phyloP scores from a whole-genome alignment of 2,113 vertebrate species.

The Bufo bufo region DNA sequence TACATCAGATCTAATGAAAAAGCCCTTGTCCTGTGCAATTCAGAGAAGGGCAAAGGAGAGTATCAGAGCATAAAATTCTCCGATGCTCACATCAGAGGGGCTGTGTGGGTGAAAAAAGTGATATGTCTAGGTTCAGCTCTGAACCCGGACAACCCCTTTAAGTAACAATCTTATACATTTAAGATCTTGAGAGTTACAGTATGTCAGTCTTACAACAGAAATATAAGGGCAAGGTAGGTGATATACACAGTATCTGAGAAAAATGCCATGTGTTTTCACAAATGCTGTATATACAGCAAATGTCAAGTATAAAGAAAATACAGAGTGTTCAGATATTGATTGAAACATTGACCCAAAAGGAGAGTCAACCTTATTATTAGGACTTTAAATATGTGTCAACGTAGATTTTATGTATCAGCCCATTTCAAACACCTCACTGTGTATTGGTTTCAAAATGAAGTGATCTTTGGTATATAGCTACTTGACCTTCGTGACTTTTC shows the following conservation, averaged over 20 bases:
- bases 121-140: too few relatives aligned
- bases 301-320: slow-evolving; percentile 27
- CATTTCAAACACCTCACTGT: slow-evolving; percentile 1
- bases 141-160: too few relatives aligned
- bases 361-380: slow-evolving; percentile 11
- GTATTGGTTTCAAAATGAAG: slow-evolving; percentile 24
- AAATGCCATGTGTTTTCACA: not conserved
- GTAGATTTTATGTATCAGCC: not conserved
- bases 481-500: slow-evolving; percentile 44
- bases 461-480: slow-evolving; percentile 35
- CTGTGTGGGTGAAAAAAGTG: too few relatives aligned
- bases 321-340: not conserved
- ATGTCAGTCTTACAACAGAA: too few relatives aligned
- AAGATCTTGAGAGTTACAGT: too few relatives aligned
- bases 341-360: slow-evolving; percentile 24
- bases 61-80: too few relatives aligned
- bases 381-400: slow-evolving; percentile 36
- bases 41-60: too few relatives aligned
- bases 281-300: slow-evolving; percentile 5
- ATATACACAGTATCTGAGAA: not conserved
- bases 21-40: too few relatives aligned
- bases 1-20: too few relatives aligned
- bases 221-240: not conserved
- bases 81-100: too few relatives aligned
- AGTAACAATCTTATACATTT: too few relatives aligned